Evolutionary conservation across 2,797 vertebrate species (phyloP).

Genomic region (Phrynocephalus guinanensis): DNA sequence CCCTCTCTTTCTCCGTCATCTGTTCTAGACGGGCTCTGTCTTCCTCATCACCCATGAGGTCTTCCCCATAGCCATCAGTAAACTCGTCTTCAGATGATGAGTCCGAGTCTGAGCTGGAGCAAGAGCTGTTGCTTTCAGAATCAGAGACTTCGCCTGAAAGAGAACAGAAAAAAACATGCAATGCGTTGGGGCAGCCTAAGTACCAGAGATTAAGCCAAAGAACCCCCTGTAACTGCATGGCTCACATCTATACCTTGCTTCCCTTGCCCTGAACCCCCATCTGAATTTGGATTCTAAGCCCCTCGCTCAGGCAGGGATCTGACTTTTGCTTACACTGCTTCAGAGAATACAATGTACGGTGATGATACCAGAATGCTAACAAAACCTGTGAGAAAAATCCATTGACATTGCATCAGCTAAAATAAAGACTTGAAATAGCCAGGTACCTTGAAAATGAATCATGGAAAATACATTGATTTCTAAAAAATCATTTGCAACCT

Average conservation of each 20-base stretch:
- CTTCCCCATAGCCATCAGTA: slow-evolving; percentile 95
- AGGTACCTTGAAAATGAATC: too few relatives aligned
- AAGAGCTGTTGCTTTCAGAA: slow-evolving; percentile 97
- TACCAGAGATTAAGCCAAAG: not conserved
- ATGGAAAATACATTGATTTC: too few relatives aligned
- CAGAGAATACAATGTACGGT: not conserved
- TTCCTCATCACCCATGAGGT: slow-evolving; percentile 97
- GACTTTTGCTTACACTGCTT: not conserved
- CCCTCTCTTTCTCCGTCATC: slow-evolving; percentile 98
- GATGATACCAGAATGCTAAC: not conserved
- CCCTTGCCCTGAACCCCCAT: not conserved
- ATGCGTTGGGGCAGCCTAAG: not conserved
- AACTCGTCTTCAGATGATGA: slow-evolving; percentile 97
- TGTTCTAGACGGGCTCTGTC: slow-evolving; percentile 95
- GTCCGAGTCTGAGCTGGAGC: slow-evolving; percentile 95
- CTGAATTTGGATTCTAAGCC: not conserved
- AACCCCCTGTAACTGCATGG: not conserved
- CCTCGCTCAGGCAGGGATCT: not conserved
- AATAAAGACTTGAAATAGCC: too few relatives aligned
- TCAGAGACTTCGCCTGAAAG: slow-evolving; percentile 95
- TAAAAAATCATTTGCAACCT: too few relatives aligned
- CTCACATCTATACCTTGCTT: not conserved
- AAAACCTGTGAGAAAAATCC: not conserved
- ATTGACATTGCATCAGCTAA: too few relatives aligned
- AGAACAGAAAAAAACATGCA: slow-evolving; percentile 38